Conservation (phyloP, 2,113 vertebrate species). For the Gracilinanus agilis region DNA sequence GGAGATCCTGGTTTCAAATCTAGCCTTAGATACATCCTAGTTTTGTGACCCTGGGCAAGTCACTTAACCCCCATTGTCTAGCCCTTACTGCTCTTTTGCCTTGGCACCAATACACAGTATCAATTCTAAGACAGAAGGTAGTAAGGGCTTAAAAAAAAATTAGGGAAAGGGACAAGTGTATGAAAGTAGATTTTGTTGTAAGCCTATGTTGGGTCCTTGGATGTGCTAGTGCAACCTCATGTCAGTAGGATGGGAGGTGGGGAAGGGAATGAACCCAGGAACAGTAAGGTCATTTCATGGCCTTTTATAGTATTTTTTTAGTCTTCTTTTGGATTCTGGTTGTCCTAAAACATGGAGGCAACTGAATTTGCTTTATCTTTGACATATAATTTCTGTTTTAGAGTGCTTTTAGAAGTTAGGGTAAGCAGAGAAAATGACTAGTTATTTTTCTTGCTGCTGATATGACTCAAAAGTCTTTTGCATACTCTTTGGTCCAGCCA, state of each 20-base stretch:
- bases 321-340: not conserved
- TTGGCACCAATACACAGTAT: too few relatives aligned
- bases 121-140: too few relatives aligned
- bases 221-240: not conserved
- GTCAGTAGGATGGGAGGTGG: not conserved
- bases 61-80: too few relatives aligned
- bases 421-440: not conserved
- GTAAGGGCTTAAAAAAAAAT: too few relatives aligned
- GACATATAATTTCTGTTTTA: not conserved
- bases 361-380: not conserved
- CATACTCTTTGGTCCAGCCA: not conserved
- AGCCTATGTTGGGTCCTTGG: not conserved
- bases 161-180: not conserved
- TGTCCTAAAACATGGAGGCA: not conserved
- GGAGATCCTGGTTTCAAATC: too few relatives aligned
- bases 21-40: too few relatives aligned
- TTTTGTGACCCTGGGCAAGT: too few relatives aligned
- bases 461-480: not conserved
- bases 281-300: not conserved
- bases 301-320: not conserved
- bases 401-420: not conserved
- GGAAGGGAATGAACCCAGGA: not conserved
- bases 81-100: too few relatives aligned
- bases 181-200: not conserved
- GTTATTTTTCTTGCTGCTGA: not conserved